phyloP scores from a whole-genome alignment of 2,888 invertebrate genomes.

The Embidobia sp. region DNA sequence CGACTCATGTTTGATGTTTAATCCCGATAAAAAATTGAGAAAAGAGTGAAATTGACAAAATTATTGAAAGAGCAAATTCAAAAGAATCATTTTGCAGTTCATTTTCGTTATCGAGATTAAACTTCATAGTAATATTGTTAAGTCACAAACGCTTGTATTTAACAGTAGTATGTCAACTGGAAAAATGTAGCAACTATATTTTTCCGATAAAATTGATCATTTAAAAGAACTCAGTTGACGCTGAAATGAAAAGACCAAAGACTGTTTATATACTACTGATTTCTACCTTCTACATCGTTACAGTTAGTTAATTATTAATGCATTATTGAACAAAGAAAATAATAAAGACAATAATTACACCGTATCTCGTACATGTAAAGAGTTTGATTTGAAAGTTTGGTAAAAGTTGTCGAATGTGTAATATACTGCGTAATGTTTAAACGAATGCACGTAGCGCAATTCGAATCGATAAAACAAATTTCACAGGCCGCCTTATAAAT shows the following conservation, averaged over 20 bases:
- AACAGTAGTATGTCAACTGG: conserved; percentile 19
- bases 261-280: conserved; percentile 15
- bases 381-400: conserved; percentile 6
- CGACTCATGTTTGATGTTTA: too few species aligned
- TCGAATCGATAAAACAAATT: conserved; percentile 5
- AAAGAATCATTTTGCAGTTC: too few species aligned
- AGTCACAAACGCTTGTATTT: conserved; percentile 14
- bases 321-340: conserved; percentile 17
- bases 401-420: conserved; percentile 12
- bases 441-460: conserved; percentile 7
- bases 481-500: conserved; percentile 56
- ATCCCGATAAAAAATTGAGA: too few species aligned
- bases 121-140: conserved; percentile 17
- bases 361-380: conserved; percentile 16
- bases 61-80: too few species aligned
- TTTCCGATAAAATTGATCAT: too few species aligned
- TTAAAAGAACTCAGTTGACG: background rate
- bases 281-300: background rate
- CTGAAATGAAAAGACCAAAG: background rate
- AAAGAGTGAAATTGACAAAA: too few species aligned
- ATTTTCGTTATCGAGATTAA: conserved; percentile 34
- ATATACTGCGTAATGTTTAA: conserved; percentile 16
- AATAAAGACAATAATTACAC: conserved; percentile 55
- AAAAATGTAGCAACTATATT: background rate
- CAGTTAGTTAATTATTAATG: background rate